Conservation (phyloP, 2,888 invertebrate genomes). For the Apamea crenata region DNA sequence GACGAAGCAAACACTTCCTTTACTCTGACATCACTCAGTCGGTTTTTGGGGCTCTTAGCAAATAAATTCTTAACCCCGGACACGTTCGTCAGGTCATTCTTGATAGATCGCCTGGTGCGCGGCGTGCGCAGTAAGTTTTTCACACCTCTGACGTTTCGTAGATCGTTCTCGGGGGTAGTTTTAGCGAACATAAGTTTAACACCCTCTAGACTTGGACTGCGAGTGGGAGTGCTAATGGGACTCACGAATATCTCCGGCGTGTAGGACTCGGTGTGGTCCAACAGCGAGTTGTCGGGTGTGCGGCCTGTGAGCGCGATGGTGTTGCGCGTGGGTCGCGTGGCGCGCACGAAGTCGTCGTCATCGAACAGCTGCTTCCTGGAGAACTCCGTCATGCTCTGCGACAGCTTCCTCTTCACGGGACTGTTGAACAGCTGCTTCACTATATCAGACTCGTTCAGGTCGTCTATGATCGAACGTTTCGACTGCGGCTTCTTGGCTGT, state of each 20-base stretch:
- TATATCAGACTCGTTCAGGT: conserved; percentile 83
- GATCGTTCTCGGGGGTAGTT: conserved; percentile 76
- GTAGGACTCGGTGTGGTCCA: conserved; percentile 71
- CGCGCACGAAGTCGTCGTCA: conserved; percentile 72
- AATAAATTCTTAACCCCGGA: conserved; percentile 83
- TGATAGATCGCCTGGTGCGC: conserved; percentile 74
- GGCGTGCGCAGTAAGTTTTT: conserved; percentile 75
- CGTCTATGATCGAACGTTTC: conserved; percentile 86
- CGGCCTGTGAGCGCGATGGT: conserved; percentile 70
- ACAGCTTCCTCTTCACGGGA: conserved; percentile 87
- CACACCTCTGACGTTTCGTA: conserved; percentile 76
- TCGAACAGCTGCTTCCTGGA: conserved; percentile 77
- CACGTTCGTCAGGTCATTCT: conserved; percentile 83
- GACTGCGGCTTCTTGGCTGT: conserved; percentile 88
- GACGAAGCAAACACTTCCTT: conserved; percentile 78
- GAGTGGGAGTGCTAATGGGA: conserved; percentile 76
- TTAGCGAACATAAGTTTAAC: conserved; percentile 76
- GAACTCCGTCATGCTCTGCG: conserved; percentile 87
- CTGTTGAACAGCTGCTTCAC: conserved; percentile 87
- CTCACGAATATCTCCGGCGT: conserved; percentile 83
- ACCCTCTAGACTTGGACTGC: conserved; percentile 75
- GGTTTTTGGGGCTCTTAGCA: conserved; percentile 78
- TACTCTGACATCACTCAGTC: conserved; percentile 74
- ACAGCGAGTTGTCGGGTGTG: conserved; percentile 70
- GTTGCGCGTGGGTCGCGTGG: conserved; percentile 69